These are phyloP conservation scores for Meganola albula DNA, from an alignment of 2,888 invertebrate genomes.

Conservation along the genomic window DNA sequence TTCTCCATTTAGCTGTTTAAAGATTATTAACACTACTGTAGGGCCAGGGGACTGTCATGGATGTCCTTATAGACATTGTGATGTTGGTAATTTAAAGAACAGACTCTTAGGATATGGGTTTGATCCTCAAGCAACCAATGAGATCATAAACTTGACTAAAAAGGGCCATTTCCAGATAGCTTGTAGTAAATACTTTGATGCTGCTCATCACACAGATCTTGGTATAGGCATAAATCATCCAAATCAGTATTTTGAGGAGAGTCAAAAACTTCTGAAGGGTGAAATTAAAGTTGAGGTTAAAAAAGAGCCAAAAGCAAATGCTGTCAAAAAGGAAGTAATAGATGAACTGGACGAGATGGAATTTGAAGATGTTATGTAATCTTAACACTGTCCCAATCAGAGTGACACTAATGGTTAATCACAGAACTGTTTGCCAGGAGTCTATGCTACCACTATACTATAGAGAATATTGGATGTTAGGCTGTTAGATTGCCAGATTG, in stretches of 20 bases:
- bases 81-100: conserved; percentile 82
- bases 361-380: conserved; percentile 54
- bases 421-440: no score
- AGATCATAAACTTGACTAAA: conserved; percentile 84
- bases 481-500: no score
- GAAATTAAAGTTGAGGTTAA: conserved; percentile 53
- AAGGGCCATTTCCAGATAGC: conserved; percentile 92
- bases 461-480: no score
- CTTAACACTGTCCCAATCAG: no score
- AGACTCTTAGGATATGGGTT: conserved; percentile 83
- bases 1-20: conserved; percentile 93
- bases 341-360: conserved; percentile 55
- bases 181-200: conserved; percentile 91
- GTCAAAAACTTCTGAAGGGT: conserved; percentile 75
- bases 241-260: conserved; percentile 93
- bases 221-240: conserved; percentile 90
- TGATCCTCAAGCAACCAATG: conserved; percentile 78
- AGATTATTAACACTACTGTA: conserved; percentile 87
- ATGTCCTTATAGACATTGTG: conserved; percentile 94
- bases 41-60: conserved; percentile 93
- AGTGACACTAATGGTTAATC: no score
- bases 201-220: conserved; percentile 80
- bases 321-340: conserved; percentile 42
- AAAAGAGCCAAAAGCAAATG: conserved; percentile 34
- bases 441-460: no score